phyloP scores from a whole-genome alignment of 2,888 invertebrate genomes.

The Acleris sparsana region DNA sequence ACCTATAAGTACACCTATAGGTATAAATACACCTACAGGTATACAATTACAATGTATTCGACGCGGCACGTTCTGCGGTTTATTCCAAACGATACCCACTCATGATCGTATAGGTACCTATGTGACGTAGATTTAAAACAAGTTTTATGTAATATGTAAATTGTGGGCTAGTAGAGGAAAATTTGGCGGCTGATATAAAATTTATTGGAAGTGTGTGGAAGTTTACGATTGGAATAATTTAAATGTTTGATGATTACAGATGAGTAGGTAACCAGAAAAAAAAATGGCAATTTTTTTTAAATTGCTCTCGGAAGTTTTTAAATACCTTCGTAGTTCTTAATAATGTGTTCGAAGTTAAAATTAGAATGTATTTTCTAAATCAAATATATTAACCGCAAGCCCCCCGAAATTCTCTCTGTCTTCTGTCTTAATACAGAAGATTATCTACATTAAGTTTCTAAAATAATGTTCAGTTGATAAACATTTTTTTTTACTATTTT shows the following conservation, averaged over 20 bases:
- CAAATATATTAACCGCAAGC: too few species aligned
- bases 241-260: too few species aligned
- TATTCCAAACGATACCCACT: constrained; percentile 18
- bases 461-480: too few species aligned
- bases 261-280: not conserved
- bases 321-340: too few species aligned
- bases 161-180: constrained; percentile 17
- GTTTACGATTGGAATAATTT: constrained; percentile 2
- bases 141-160: constrained; percentile 28
- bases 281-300: too few species aligned
- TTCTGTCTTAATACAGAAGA: too few species aligned
- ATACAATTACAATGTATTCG: constrained; percentile 10
- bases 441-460: too few species aligned
- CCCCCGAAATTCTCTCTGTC: too few species aligned
- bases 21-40: not conserved
- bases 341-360: too few species aligned
- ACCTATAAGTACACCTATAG: constrained; percentile 17
- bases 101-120: not conserved
- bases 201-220: constrained; percentile 7
- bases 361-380: too few species aligned
- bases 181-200: constrained; percentile 8
- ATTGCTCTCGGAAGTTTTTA: too few species aligned
- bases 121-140: constrained; percentile 17
- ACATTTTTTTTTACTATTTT: too few species aligned
- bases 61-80: constrained; percentile 19